A percentile compares a stretch with the other conserved stretches of the same genome.
phyloP scores from a whole-genome alignment of 2,797 vertebrate species.

The Lacerta bilineata region DNA sequence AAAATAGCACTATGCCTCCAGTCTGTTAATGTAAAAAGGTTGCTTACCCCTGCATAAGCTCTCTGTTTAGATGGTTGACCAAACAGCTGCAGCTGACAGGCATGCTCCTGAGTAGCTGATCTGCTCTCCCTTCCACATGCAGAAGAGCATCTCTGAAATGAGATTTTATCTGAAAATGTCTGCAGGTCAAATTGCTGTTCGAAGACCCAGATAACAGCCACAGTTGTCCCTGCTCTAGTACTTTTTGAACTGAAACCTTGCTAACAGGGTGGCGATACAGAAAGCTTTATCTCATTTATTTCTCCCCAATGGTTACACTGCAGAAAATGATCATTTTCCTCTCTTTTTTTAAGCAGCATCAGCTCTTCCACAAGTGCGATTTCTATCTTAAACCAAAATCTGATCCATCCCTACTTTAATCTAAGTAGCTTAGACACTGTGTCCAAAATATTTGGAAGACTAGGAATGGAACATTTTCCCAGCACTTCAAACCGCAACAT shows the following conservation, averaged over 20 bases:
- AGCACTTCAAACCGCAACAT: background rate
- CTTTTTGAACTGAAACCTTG: background rate
- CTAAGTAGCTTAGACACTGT: background rate
- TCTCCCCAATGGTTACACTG: background rate
- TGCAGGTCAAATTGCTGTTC: background rate
- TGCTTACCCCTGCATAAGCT: too few species aligned
- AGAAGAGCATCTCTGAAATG: background rate
- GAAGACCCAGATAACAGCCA: background rate
- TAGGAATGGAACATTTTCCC: background rate
- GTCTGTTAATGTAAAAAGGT: too few species aligned
- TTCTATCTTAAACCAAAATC: constrained; percentile 9
- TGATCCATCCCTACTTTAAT: background rate
- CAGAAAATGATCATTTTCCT: background rate
- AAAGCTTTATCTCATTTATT: background rate
- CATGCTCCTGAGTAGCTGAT: too few species aligned
- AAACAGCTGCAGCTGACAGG: too few species aligned
- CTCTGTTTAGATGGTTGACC: too few species aligned
- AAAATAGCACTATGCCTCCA: background rate
- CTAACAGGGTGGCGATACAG: too few species aligned
- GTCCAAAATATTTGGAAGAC: constrained; percentile 7
- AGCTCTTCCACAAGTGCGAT: background rate
- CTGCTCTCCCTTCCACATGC: too few species aligned
- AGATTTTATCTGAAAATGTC: background rate
- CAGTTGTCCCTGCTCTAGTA: background rate
- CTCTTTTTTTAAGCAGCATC: background rate